Percentiles rank a stretch among this genome's conserved stretches.
These are phyloP conservation scores for Pampus argenteus DNA, from an alignment of 2,797 vertebrate species.

Conservation along the genomic window DNA sequence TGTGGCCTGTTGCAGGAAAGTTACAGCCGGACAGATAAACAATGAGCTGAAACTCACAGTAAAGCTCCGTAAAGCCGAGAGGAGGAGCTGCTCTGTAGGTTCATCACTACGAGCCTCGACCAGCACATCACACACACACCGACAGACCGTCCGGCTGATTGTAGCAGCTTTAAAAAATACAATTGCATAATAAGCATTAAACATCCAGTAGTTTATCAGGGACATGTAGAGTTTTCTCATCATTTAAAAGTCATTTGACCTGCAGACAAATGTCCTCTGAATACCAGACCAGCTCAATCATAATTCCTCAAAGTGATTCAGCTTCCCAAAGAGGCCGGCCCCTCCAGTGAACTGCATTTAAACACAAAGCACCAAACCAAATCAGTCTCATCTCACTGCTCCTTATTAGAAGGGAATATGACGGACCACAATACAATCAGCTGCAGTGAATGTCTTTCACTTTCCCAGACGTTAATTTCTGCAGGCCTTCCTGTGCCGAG, in stretches of 20 bases:
- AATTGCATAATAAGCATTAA: not conserved
- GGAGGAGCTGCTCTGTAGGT: not conserved
- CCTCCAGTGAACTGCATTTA: constrained; percentile 34
- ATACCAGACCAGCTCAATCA: constrained; percentile 36
- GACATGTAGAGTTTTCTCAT: constrained; percentile 8
- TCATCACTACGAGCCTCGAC: not conserved
- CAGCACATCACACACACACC: too few species aligned
- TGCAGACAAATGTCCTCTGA: constrained; percentile 39
- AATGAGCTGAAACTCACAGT: not conserved
- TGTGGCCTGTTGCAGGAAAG: too few species aligned
- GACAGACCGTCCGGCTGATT: too few species aligned
- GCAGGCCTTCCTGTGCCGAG: constrained; percentile 31
- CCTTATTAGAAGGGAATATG: constrained; percentile 54
- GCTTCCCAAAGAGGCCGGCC: constrained; percentile 27
- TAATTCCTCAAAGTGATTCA: constrained; percentile 40
- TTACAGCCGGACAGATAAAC: too few species aligned
- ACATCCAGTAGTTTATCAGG: not conserved
- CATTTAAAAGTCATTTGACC: constrained; percentile 41
- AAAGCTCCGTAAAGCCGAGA: not conserved
- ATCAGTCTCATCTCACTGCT: constrained; percentile 59
- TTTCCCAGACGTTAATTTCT: constrained; percentile 49
- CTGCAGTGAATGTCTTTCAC: constrained; percentile 44
- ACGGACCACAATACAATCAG: constrained; percentile 53
- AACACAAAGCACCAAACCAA: constrained; percentile 54
- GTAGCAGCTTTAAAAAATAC: too few species aligned